A percentile compares a stretch with the other conserved stretches of the same genome.
These are phyloP conservation scores for Colostygia pectinataria DNA, from an alignment of 2,888 invertebrate species.

Conservation along the genomic window DNA sequence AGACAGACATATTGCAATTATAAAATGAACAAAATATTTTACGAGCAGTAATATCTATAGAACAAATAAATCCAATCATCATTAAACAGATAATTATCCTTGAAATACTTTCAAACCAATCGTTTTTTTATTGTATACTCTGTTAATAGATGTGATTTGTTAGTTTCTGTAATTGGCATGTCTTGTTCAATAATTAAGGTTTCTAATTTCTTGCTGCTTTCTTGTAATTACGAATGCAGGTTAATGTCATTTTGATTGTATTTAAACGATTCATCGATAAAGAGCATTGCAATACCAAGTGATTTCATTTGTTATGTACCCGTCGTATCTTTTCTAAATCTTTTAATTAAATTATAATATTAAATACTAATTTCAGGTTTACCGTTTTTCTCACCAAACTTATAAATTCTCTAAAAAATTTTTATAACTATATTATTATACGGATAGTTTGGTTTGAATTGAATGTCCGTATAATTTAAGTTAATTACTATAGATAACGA, in stretches of 20 bases:
- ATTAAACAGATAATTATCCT: conserved; percentile 3
- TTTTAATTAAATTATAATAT: too few species aligned
- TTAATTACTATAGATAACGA: too few species aligned
- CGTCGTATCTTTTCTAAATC: too few species aligned
- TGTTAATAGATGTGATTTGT: conserved; percentile 17
- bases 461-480: too few species aligned
- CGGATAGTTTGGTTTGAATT: too few species aligned
- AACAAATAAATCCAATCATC: conserved; percentile 2
- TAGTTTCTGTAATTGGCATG: conserved; percentile 13
- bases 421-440: too few species aligned
- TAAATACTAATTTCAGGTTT: too few species aligned
- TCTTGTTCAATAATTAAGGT: conserved; percentile 7
- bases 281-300: not conserved
- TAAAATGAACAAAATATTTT: too few species aligned
- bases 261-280: too few species aligned
- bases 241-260: not conserved
- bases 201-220: conserved; percentile 10
- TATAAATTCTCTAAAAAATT: too few species aligned
- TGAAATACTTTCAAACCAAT: conserved; percentile 1
- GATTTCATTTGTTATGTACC: not conserved
- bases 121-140: conserved; percentile 10
- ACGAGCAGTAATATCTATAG: not conserved
- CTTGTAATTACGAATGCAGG: not conserved
- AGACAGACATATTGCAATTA: too few species aligned
- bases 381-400: too few species aligned